phyloP scores from a whole-genome alignment of 2,113 vertebrate species.

The Misgurnus mizolepis region DNA sequence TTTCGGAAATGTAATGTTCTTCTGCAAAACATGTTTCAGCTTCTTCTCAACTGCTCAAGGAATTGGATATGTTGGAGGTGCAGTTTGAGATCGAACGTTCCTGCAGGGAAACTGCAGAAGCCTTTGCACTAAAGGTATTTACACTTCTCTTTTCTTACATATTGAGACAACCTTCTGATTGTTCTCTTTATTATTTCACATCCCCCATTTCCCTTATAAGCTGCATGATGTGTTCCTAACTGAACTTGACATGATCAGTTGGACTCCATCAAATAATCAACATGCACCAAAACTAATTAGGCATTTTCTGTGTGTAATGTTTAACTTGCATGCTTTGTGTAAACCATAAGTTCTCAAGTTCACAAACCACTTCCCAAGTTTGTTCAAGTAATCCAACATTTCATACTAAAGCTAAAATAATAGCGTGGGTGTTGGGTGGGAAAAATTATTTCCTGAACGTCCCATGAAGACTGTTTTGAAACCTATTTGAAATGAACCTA shows the following conservation, averaged over 20 bases:
- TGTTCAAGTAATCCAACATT: too few relatives aligned
- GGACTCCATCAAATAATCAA: too few relatives aligned
- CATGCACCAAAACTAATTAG: too few relatives aligned
- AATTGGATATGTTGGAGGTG: constrained; percentile 73
- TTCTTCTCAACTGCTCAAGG: constrained; percentile 75
- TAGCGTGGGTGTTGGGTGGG: too few relatives aligned
- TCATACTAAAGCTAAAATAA: too few relatives aligned
- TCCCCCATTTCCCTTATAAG: not conserved
- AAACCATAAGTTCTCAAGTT: too few relatives aligned
- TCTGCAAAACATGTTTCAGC: constrained; percentile 57
- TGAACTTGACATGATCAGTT: not conserved
- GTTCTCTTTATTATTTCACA: constrained; percentile 14
- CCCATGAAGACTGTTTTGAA: too few relatives aligned
- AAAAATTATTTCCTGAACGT: too few relatives aligned
- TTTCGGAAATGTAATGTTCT: not conserved
- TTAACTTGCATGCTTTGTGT: too few relatives aligned
- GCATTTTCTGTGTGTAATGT: not conserved
- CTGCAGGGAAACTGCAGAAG: constrained; percentile 74
- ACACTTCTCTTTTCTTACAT: not conserved
- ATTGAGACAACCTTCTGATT: not conserved
- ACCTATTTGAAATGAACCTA: too few relatives aligned
- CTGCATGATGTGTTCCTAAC: not conserved
- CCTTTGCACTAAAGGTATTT: constrained; percentile 70
- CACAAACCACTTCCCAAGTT: too few relatives aligned
- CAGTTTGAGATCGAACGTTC: constrained; percentile 76